phyloP scores from a whole-genome alignment of 2,113 vertebrate genomes.

The Vulpes lagopus region DNA sequence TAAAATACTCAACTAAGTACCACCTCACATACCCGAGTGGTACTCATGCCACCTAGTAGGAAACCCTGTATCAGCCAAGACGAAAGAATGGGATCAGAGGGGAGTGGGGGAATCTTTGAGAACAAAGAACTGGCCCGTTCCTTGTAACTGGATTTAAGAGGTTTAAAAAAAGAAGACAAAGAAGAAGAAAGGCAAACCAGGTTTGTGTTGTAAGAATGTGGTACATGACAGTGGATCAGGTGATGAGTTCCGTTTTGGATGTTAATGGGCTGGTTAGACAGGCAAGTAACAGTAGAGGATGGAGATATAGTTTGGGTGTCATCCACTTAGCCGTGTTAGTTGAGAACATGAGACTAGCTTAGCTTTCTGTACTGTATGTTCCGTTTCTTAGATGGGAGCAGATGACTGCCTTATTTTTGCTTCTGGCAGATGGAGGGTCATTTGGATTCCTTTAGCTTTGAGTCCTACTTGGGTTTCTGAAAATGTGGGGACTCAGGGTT shows the following conservation, averaged over 20 bases:
- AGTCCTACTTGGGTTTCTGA: conserved; percentile 35
- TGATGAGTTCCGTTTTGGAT: neutral
- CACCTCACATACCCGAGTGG: neutral
- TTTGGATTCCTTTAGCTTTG: neutral
- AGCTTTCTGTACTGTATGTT: neutral
- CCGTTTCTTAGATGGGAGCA: neutral
- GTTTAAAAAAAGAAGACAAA: neutral
- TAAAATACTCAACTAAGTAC: neutral
- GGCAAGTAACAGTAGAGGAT: too few species aligned
- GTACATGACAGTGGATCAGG: neutral
- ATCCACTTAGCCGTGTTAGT: neutral
- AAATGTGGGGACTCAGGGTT: neutral
- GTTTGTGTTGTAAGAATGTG: neutral
- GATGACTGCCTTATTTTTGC: conserved; percentile 54
- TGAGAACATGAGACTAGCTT: neutral
- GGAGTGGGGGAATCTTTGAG: neutral
- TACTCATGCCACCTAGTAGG: fast-evolving
- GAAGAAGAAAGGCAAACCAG: neutral
- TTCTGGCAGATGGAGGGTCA: conserved; percentile 55
- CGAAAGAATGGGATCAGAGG: neutral
- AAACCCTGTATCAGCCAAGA: neutral
- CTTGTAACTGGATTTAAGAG: neutral
- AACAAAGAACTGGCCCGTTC: neutral
- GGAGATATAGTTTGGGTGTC: neutral
- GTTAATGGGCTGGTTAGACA: neutral